phyloP scores from a whole-genome alignment of 1,140 invertebrate species.

The Tribolium castaneum region DNA sequence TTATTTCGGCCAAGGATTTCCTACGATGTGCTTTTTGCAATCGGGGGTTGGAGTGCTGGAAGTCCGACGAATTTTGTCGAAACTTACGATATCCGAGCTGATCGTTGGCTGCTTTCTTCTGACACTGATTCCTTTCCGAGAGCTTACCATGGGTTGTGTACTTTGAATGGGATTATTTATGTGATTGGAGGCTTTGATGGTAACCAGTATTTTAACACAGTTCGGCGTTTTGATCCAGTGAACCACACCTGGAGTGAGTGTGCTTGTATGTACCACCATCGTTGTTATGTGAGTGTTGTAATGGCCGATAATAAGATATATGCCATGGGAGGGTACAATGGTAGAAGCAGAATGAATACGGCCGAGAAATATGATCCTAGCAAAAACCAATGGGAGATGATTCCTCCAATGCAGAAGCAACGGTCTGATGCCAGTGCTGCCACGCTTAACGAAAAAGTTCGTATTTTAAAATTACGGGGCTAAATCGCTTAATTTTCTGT shows the following conservation, averaged over 20 bases:
- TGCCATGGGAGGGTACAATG: slow-evolving; percentile 90
- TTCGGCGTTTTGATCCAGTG: slow-evolving; percentile 74
- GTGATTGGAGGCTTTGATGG: slow-evolving; percentile 82
- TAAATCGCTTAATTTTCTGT: no score
- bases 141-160: slow-evolving; percentile 81
- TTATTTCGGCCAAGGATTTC: slow-evolving; percentile 74
- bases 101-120: slow-evolving; percentile 73
- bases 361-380: slow-evolving; percentile 78
- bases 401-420: slow-evolving; percentile 82
- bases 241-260: slow-evolving; percentile 73
- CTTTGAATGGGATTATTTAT: slow-evolving; percentile 76
- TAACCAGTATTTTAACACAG: slow-evolving; percentile 77
- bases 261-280: slow-evolving; percentile 79
- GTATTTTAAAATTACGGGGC: no score
- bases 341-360: slow-evolving; percentile 80
- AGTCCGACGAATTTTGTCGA: slow-evolving; percentile 83
- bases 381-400: slow-evolving; percentile 84
- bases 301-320: slow-evolving; percentile 79
- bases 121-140: slow-evolving; percentile 73
- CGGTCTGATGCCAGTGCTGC: slow-evolving; percentile 84
- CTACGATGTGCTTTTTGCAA: slow-evolving; percentile 76
- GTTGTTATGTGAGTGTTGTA: slow-evolving; percentile 83
- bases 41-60: slow-evolving; percentile 84
- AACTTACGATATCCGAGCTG: slow-evolving; percentile 79
- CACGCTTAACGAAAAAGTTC: slow-evolving; percentile 68